phyloP scores from a whole-genome alignment of 2,888 invertebrate genomes.

The Antitype chi region DNA sequence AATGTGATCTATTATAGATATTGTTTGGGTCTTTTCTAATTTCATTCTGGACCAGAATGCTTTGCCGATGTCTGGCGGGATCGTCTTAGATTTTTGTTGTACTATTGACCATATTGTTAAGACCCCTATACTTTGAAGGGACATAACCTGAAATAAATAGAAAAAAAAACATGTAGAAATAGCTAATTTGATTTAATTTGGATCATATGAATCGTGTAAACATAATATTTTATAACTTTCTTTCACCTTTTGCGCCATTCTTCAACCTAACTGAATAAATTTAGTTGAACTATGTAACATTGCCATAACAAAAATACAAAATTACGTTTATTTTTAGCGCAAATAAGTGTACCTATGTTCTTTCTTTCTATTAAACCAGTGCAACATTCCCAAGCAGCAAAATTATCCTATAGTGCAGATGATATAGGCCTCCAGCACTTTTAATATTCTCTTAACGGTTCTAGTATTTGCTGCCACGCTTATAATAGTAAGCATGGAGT shows the following conservation, averaged over 20 bases:
- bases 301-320: neutral
- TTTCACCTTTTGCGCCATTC: no score
- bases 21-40: conserved; percentile 79
- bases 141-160: conserved; percentile 76
- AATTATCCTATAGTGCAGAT: no score
- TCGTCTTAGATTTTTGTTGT: conserved; percentile 77
- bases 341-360: no score
- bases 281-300: neutral
- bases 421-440: no score
- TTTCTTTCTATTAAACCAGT: no score
- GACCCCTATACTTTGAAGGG: conserved; percentile 81
- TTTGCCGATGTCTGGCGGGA: conserved; percentile 78
- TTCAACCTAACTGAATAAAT: no score
- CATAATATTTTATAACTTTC: no score
- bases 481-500: no score
- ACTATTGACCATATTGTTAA: conserved; percentile 84
- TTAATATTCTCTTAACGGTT: no score
- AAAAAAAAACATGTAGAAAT: conserved; percentile 1
- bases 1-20: conserved; percentile 76
- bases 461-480: no score
- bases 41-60: conserved; percentile 85
- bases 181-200: neutral
- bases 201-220: neutral
- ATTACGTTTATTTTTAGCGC: no score
- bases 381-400: no score